Percentiles rank a stretch among this genome's conserved stretches.
phyloP scores from a whole-genome alignment of 37 sponge, comb jelly and placozoan species.

The Axinella damicornis region DNA sequence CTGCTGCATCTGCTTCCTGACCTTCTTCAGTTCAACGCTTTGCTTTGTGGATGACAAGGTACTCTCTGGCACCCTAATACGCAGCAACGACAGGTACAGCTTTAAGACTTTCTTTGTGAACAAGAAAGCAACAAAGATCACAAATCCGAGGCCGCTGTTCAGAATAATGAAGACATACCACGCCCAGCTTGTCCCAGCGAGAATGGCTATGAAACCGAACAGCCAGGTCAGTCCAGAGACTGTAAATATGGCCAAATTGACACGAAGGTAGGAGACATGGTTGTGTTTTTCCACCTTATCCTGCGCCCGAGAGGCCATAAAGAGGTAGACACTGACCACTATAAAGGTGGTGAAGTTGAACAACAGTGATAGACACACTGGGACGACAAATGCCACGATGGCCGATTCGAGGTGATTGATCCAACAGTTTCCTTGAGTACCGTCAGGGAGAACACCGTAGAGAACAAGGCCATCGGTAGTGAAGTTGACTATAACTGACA shows the following conservation, averaged over 20 bases:
- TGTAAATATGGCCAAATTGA: constrained; percentile 22
- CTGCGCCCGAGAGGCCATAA: not conserved
- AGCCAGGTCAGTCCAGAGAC: constrained; percentile 63
- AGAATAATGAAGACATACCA: constrained; percentile 71
- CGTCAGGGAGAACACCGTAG: constrained; percentile 35
- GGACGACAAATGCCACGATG: constrained; percentile 20
- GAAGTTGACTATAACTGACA: constrained; percentile 29
- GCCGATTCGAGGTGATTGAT: constrained; percentile 3
- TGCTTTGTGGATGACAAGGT: too few relatives aligned
- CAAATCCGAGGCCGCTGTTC: constrained; percentile 53
- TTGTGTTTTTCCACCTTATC: not conserved
- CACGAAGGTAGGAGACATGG: constrained; percentile 14
- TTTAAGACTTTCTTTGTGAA: constrained; percentile 24
- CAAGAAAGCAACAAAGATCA: constrained; percentile 33
- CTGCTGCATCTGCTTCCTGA: too few relatives aligned
- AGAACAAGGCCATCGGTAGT: constrained; percentile 21
- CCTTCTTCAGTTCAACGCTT: too few relatives aligned
- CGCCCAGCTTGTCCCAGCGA: constrained; percentile 22
- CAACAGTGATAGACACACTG: constrained; percentile 24
- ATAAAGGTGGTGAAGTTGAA: constrained; percentile 17
- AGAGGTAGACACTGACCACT: not conserved
- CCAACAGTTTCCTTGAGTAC: constrained; percentile 37
- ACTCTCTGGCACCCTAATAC: too few relatives aligned
- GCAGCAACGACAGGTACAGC: not conserved
- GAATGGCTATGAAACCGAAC: constrained; percentile 63